Base-by-base conservation (phyloP, 1,140 invertebrate genomes). In the Artemia franciscana region DNA sequence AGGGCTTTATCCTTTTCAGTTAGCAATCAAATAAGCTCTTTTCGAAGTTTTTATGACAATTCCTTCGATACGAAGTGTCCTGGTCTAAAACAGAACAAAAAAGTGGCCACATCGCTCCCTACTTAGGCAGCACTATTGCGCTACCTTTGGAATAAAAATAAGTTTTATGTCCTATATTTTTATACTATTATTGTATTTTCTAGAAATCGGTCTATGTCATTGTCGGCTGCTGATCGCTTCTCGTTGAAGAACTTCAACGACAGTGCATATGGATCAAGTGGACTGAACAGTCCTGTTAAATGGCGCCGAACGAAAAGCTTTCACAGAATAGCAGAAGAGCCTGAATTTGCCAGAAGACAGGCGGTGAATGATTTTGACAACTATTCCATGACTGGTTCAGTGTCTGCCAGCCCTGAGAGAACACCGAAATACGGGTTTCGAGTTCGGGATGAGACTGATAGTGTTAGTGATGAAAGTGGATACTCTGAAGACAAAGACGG, bases 391-490 rank as follows among this genome's bases (percentile, higher is more conserved):
- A 21, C 58, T 15, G 24, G 18, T 12, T 25, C 58, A 12, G 18
- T 25, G 9, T 23, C 58, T 3, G 24, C 58, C 58, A 23, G 58
- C 24, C 18, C 24, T 12, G 58, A 59, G 24, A 12, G 39, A 27
- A 30, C 60, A 4, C n/a, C 7, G 60, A 21, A 21, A 21, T 57
- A 25, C 24, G 57, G 26, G 27, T 5, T 58, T 24, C 59, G 56
- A 25, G 57, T 18, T 24, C 60, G 28, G 60, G 70, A 67, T 60
- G 69, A 65, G 26, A 60, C 65, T 2, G 71, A 72, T 60, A 72
- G 70, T 65, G 66, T 72, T 12, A 72, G 70, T 51, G 71, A 72
- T 59, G 71, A 72, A 60, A 71, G 69, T 58, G 71, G 71, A 7
- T 72, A 72, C 59, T 70, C 70, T 5, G 70, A 72, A 62, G 71